Base-by-base conservation (phyloP, 2,888 invertebrate species). In the Tricholauxania praeusta region DNA sequence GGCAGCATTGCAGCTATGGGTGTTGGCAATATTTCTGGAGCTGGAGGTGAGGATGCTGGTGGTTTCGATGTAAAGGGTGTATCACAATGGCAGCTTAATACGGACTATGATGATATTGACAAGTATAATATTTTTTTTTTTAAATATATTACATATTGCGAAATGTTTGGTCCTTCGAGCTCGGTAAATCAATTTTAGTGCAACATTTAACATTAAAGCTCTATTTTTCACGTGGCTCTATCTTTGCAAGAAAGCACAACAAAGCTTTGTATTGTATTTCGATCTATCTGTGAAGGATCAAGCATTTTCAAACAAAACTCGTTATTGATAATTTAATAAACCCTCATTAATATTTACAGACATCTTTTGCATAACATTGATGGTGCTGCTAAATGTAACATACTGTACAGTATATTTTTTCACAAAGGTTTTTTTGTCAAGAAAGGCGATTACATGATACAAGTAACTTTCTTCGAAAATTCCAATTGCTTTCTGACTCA, bases 71-170 rank as follows among this genome's bases (percentile, higher is more conserved):
- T 63, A 0, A 77, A 75, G 12, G 60, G 49, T 17, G 55, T 79
- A 28, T 19, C 59, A n/a, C 72, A 79, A 39, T 82, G 80, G 79
- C 72, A 79, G 28, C 63, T 80, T 8, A 77, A 80, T 48, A 77
- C 76, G 12, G 91, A 91, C 75, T 92, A 91, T 76, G 93, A 93
- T 78, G 92, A 93, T 79, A 93, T 94, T 78, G 93, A 93, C 86
- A 91, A 80, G 87, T 87, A 0, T 15, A 1, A 60, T 19, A n/a
- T 65, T 6, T 8, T 15, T 22, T 28, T 8, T 59, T 59, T 59
- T 8, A 3, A n/a, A 47, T 32, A 7, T 60, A 17, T 22, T 12
- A n/a, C n/a, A n/a, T n/a, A 5, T 48, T 51, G 47, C 1, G n/a
- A n/a, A 14, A 15, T 15, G 14, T 22, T 19, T 32, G 17, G 12